Base-by-base conservation (phyloP, 2,888 invertebrate species). In the Lasioglossum figueresi region DNA sequence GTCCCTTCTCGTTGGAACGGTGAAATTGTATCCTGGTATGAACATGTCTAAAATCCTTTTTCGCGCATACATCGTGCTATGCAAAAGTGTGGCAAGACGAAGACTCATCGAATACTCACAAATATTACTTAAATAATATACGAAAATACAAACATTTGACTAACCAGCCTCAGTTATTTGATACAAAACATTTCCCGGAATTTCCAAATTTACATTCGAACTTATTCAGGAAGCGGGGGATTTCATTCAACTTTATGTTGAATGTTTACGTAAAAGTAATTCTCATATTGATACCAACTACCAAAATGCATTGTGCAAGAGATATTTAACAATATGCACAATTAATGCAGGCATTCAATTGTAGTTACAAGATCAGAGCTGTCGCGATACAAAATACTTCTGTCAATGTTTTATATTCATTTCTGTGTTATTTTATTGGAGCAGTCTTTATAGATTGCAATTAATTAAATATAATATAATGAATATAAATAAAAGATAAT, bases 1-100 rank as follows among this genome's bases (percentile, higher is more conserved):
- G 31, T 40, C 19, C 23, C n/a, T 27, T 66, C 68, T 45, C 23
- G 31, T 43, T 3, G 52, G 31, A 5, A 14, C 3, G 40, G 72
- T 68, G 37, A 83, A 84, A 84, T 78, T 66, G 6, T 73, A n/a
- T 71, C 71, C 71, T 40, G 14, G 16, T 19, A 45, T 37, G 79
- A 37, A 1, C 23, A 31, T 10, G 72, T 43, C 31, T 72, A 43
- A 66, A 79, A 59, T 68, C 40, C 43, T n/a, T 63, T 48, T 43
- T 16, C 48, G 31, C 45, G 34, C 8, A 70, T 37, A 34, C 80
- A 37, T 72, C n/a, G 23, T 27, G 31, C 37, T n/a, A n/a, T 3
- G 40, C 31, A 48, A 16, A 84, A 82, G 40, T 70, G 16, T 63
- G 45, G 1, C 1, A 23, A 73, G 48, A 37, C 14, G 34, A 4